phyloP scores from a whole-genome alignment of 2,797 vertebrate species.

The Catharus ustulatus region DNA sequence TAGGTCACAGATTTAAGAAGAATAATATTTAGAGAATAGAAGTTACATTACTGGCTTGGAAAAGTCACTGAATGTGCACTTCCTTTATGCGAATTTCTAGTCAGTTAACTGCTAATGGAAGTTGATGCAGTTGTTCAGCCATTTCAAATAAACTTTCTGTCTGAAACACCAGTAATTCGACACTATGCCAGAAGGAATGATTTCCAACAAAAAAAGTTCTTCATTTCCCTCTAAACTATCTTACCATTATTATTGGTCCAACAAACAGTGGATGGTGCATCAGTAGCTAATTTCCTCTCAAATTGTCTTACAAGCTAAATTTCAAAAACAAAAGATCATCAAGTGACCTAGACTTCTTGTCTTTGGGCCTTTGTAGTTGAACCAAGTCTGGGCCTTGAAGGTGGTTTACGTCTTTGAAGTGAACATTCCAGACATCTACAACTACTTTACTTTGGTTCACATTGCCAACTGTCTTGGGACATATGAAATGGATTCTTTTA shows the following conservation, averaged over 20 bases:
- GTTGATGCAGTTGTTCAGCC: not conserved
- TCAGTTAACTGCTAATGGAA: constrained; percentile 13
- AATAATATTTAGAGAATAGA: not conserved
- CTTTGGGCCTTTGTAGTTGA: not conserved
- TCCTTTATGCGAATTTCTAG: not conserved
- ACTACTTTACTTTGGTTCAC: not conserved
- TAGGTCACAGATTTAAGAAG: not conserved
- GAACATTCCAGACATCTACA: not conserved
- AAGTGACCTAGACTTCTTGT: not conserved
- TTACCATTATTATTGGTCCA: not conserved
- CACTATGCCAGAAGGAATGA: not conserved
- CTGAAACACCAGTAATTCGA: not conserved
- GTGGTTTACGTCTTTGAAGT: not conserved
- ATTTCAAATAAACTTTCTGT: not conserved
- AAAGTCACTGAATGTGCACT: not conserved
- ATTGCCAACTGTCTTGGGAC: not conserved
- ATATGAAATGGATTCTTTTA: not conserved
- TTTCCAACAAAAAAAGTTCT: not conserved
- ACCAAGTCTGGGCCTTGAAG: not conserved
- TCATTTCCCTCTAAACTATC: not conserved
- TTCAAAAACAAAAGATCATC: not conserved
- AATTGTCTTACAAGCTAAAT: not conserved
- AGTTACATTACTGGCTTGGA: not conserved
- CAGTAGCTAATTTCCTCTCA: not conserved
- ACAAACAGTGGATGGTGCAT: not conserved